Evolutionary conservation across 2,113 vertebrate species (phyloP).

Genomic region (Tor tambroides): DNA sequence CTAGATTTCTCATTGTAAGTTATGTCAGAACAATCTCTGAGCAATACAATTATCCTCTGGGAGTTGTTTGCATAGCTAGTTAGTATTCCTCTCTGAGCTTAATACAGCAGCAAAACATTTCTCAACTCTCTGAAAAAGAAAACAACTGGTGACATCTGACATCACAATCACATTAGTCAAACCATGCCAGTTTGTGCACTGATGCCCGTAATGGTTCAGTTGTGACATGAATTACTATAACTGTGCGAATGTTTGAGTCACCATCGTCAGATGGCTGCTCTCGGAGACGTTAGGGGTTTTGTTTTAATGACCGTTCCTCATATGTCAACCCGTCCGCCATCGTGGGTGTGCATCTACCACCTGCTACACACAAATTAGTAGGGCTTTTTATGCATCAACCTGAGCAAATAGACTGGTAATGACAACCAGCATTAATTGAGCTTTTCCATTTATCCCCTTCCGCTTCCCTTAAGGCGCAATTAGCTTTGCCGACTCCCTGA

Average conservation of each 20-base stretch:
- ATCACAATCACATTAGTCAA: slow-evolving; percentile 19
- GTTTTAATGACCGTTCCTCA: slow-evolving; percentile 48
- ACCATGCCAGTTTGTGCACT: neutral
- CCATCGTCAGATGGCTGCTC: slow-evolving; percentile 54
- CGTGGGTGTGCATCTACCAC: slow-evolving; percentile 25
- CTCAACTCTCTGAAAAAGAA: neutral
- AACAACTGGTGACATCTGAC: slow-evolving; percentile 12
- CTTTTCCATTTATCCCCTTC: slow-evolving; percentile 63
- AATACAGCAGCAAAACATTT: slow-evolving; percentile 11
- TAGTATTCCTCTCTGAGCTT: slow-evolving; percentile 2
- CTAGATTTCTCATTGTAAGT: neutral
- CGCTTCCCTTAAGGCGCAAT: slow-evolving; percentile 69
- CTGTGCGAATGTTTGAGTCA: slow-evolving; percentile 47
- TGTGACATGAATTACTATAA: slow-evolving; percentile 63
- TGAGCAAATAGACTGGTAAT: slow-evolving; percentile 67
- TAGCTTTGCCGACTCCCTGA: slow-evolving; percentile 68
- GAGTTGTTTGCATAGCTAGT: neutral
- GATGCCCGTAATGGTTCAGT: neutral
- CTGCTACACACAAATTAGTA: slow-evolving; percentile 36
- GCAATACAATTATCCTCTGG: neutral
- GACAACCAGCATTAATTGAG: slow-evolving; percentile 71
- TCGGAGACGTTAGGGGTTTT: slow-evolving; percentile 34
- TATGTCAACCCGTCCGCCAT: slow-evolving; percentile 15
- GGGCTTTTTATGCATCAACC: slow-evolving; percentile 59
- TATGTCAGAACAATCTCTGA: neutral